phyloP scores from a whole-genome alignment of 1,140 invertebrate genomes.

The Notospermus geniculatus region DNA sequence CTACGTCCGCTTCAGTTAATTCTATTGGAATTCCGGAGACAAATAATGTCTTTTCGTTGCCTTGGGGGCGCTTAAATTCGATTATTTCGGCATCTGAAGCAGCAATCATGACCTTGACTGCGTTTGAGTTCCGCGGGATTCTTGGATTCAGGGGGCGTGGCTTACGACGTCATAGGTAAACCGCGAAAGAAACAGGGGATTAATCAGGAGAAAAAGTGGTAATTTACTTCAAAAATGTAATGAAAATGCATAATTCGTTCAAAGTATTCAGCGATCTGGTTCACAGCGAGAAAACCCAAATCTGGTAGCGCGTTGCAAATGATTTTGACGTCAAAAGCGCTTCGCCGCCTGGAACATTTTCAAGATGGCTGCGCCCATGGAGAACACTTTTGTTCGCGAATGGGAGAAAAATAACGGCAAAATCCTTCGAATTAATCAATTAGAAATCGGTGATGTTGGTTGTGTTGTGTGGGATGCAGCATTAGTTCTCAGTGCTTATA shows the following conservation, averaged over 20 bases:
- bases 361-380: slow-evolving; percentile 10
- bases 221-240: too few relatives aligned
- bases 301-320: too few relatives aligned
- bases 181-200: too few relatives aligned
- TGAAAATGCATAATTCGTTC: too few relatives aligned
- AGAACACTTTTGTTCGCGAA: slow-evolving; percentile 40
- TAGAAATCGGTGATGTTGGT: slow-evolving; percentile 69
- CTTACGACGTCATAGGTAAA: too few relatives aligned
- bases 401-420: slow-evolving; percentile 37
- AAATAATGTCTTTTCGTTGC: slow-evolving; percentile 33
- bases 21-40: slow-evolving; percentile 24
- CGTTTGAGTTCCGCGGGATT: too few relatives aligned
- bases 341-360: slow-evolving; percentile 4
- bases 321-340: background rate
- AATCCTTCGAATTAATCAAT: slow-evolving; percentile 40
- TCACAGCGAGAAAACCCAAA: too few relatives aligned
- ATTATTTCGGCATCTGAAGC: slow-evolving; percentile 27
- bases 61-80: slow-evolving; percentile 29
- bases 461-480: slow-evolving; percentile 81
- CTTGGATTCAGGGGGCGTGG: too few relatives aligned
- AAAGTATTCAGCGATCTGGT: too few relatives aligned
- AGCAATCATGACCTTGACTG: background rate
- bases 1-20: slow-evolving; percentile 17
- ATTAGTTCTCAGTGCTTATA: slow-evolving; percentile 70
- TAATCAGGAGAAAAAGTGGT: too few relatives aligned